These are phyloP conservation scores for Albula goreensis DNA, from an alignment of 2,113 vertebrate genomes.

Conservation along the genomic window DNA sequence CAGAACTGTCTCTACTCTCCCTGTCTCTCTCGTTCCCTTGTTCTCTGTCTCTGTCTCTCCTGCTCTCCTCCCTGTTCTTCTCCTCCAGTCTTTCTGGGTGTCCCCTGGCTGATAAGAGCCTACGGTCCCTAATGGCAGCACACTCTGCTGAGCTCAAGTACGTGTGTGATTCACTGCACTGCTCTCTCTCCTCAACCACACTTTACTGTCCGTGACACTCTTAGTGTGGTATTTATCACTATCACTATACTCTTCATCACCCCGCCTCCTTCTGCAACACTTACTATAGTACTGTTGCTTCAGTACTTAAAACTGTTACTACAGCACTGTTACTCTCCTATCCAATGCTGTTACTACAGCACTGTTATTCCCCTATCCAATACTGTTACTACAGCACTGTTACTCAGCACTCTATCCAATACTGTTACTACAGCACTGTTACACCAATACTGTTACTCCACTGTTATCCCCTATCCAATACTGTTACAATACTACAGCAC, in stretches of 20 bases:
- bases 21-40: slow-evolving; percentile 46
- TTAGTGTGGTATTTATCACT: neutral
- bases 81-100: slow-evolving; percentile 99
- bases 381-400: neutral
- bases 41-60: slow-evolving; percentile 44
- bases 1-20: slow-evolving; percentile 43
- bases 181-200: slow-evolving; percentile 44
- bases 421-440: neutral
- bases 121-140: slow-evolving; percentile 99
- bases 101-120: slow-evolving; percentile 99
- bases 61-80: slow-evolving; percentile 72
- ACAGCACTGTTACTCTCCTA: neutral
- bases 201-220: slow-evolving; percentile 19
- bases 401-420: neutral
- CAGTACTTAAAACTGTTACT: neutral
- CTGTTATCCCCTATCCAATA: neutral
- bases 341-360: neutral
- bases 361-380: neutral
- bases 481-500: neutral
- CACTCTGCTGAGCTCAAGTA: slow-evolving; percentile 99
- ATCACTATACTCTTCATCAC: neutral
- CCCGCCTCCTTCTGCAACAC: neutral
- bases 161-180: slow-evolving; percentile 81
- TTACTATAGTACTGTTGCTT: neutral
- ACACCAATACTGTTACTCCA: neutral